These are phyloP conservation scores for Columba livia DNA, from an alignment of 2,113 vertebrate genomes.

Conservation along the genomic window DNA sequence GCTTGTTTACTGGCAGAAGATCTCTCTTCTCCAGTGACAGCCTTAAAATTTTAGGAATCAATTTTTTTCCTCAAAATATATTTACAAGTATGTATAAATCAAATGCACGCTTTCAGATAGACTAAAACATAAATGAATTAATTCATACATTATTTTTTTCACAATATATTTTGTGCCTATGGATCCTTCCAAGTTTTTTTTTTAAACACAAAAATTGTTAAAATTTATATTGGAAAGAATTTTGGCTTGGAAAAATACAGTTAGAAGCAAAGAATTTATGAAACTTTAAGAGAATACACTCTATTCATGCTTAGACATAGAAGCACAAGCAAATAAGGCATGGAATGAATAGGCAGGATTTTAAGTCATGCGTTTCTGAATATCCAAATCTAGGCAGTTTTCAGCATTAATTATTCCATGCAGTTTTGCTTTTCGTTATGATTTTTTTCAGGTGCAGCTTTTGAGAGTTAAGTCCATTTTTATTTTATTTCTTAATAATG, in stretches of 20 bases:
- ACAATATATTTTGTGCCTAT: conserved; percentile 8
- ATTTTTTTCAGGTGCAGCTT: conserved; percentile 45
- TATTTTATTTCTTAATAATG: conserved; percentile 8
- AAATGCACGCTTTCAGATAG: not conserved
- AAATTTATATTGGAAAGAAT: conserved; percentile 50
- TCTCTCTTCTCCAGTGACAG: not conserved
- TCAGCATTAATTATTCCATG: conserved; percentile 41
- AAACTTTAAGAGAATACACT: conserved; percentile 46
- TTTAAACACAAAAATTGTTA: conserved; percentile 51
- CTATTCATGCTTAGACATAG: conserved; percentile 34
- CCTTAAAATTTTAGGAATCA: not conserved
- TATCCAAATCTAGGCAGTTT: not conserved
- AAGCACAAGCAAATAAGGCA: conserved; percentile 29
- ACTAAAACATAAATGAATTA: conserved; percentile 14
- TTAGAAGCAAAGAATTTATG: conserved; percentile 29
- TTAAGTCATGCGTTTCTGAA: not conserved
- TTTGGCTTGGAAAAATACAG: conserved; percentile 25
- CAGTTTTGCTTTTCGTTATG: not conserved
- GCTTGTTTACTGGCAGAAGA: not conserved
- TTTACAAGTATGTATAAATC: not conserved
- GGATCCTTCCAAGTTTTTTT: conserved; percentile 47
- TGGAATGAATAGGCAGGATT: not conserved
- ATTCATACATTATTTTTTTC: not conserved
- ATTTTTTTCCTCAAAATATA: not conserved
- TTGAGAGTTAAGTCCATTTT: conserved; percentile 36